These are phyloP conservation scores for Pyxicephalus adspersus DNA, from an alignment of 2,113 vertebrate genomes.

Conservation along the genomic window DNA sequence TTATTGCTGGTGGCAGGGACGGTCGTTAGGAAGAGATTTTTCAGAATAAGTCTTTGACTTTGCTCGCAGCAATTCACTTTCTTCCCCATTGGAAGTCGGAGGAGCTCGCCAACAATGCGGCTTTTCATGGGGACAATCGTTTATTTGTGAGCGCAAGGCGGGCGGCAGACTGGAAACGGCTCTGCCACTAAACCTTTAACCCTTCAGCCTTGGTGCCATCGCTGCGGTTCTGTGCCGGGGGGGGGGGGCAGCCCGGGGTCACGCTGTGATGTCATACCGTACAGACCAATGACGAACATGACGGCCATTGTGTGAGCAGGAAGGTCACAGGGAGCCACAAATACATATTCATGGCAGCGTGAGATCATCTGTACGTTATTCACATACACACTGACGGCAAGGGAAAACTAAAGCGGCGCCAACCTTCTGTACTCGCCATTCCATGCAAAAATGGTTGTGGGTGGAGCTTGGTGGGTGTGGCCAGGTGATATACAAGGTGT, in stretches of 20 bases:
- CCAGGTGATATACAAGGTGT: too few relatives aligned
- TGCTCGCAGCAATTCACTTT: neutral
- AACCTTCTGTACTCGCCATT: too few relatives aligned
- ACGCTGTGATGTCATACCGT: neutral
- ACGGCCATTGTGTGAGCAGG: neutral
- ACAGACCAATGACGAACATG: neutral
- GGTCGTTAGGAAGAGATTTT: neutral
- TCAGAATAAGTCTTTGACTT: constrained; percentile 17
- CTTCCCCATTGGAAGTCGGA: constrained; percentile 10
- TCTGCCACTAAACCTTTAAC: constrained; percentile 40
- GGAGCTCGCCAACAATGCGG: constrained; percentile 28
- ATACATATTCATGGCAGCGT: too few relatives aligned
- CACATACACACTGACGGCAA: too few relatives aligned
- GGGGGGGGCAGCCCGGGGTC: neutral
- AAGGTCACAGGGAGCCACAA: neutral
- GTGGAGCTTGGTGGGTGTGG: too few relatives aligned
- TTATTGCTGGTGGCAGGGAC: neutral
- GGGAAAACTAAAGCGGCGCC: too few relatives aligned
- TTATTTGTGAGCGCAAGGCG: constrained; percentile 19
- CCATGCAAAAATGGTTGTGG: too few relatives aligned
- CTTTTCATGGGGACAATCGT: constrained; percentile 45
- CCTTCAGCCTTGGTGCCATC: constrained; percentile 15
- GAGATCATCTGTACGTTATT: too few relatives aligned
- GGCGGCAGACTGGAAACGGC: constrained; percentile 7
- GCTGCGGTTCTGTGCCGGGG: neutral